phyloP scores from a whole-genome alignment of 30 jellyfish, hydroid and myxozoan species.

The Cassiopea xamachana region DNA sequence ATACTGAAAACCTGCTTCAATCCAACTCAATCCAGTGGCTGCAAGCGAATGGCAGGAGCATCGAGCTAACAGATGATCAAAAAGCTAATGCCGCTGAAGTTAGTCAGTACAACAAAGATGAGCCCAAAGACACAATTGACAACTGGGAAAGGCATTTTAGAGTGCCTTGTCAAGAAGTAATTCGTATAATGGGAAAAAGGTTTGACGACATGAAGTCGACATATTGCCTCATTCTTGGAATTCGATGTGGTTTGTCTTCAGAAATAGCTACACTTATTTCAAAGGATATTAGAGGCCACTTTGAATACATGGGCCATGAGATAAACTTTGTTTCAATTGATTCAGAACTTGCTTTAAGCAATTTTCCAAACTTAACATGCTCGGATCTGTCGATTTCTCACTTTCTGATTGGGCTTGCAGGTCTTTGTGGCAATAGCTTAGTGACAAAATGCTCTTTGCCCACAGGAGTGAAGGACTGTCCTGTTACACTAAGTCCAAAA shows the following conservation, averaged over 20 bases:
- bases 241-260: constrained; percentile 11
- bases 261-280: constrained; percentile 23
- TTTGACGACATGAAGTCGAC: constrained; percentile 55
- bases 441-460: constrained; percentile 26
- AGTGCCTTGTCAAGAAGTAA: neutral
- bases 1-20: neutral
- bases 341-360: constrained; percentile 33
- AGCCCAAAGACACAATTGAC: neutral
- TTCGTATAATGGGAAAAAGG: neutral
- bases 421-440: constrained; percentile 5
- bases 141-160: neutral
- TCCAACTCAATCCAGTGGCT: neutral
- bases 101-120: neutral
- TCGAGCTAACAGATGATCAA: neutral
- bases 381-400: constrained; percentile 20
- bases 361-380: neutral
- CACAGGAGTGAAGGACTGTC: neutral
- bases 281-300: constrained; percentile 4
- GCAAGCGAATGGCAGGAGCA: neutral
- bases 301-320: neutral
- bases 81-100: neutral
- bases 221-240: constrained; percentile 36
- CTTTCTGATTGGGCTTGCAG: constrained; percentile 28
- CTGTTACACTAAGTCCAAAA: neutral
- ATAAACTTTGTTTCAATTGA: constrained; percentile 30